Evolutionary conservation across 2,113 vertebrate genomes (phyloP).

Genomic region (Apodemus sylvaticus): DNA sequence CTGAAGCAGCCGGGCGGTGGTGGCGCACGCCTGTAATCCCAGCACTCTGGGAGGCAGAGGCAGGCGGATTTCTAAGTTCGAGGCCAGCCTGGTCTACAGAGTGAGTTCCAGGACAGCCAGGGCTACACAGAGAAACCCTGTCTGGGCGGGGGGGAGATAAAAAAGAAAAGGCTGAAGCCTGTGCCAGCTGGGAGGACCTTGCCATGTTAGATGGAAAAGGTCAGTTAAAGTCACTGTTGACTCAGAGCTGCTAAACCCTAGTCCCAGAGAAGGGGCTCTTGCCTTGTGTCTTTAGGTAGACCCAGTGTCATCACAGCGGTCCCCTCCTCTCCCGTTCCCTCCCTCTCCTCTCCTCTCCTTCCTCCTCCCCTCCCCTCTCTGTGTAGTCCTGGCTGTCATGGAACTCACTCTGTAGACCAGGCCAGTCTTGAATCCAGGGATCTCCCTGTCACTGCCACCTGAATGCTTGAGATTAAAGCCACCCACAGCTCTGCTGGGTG

Average conservation of each 20-base stretch:
- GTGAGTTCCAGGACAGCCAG: too few species aligned
- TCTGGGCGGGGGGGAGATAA: too few species aligned
- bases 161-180: neutral
- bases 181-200: neutral
- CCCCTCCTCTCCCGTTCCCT: neutral
- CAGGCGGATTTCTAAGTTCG: too few species aligned
- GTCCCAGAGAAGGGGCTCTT: neutral
- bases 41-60: too few species aligned
- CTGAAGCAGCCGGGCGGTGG: too few species aligned
- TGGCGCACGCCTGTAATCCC: too few species aligned
- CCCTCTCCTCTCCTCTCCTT: neutral
- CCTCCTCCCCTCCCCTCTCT: neutral
- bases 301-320: neutral
- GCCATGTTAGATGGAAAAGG: neutral
- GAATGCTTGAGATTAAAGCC: neutral
- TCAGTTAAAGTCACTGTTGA: neutral
- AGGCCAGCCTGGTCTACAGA: too few species aligned
- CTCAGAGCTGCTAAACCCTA: neutral
- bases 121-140: too few species aligned
- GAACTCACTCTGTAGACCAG: neutral
- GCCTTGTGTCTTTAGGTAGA: neutral
- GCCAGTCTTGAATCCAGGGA: too few species aligned
- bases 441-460: neutral
- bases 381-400: neutral
- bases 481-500: rapidly evolving